Evolutionary conservation across 2,113 vertebrate species (phyloP).

Genomic region (Trochalopteron elliotii): DNA sequence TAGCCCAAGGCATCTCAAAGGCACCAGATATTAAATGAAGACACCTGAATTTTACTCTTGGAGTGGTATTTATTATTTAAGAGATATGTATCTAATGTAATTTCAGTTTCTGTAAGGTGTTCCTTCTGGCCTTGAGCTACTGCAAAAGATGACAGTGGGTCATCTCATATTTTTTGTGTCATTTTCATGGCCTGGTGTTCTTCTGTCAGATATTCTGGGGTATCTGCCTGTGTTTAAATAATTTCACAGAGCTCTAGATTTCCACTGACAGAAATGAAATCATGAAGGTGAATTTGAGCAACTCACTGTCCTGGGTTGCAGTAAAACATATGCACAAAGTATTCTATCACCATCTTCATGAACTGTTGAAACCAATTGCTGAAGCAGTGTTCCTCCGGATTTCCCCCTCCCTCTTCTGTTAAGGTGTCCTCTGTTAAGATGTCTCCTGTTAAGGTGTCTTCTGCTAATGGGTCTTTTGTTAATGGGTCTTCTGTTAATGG

Average conservation of each 20-base stretch:
- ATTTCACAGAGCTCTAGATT: not conserved
- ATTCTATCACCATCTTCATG: no score
- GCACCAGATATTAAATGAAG: not conserved
- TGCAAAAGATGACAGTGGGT: not conserved
- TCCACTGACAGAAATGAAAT: not conserved
- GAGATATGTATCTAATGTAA: not conserved
- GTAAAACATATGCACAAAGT: no score
- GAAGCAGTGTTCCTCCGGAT: no score
- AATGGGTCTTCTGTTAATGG: no score
- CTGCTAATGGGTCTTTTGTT: no score
- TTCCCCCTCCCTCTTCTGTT: no score
- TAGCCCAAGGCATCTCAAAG: not conserved
- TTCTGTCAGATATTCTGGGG: not conserved
- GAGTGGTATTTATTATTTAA: not conserved
- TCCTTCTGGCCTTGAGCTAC: not conserved
- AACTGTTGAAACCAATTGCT: no score
- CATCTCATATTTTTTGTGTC: not conserved
- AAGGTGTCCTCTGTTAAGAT: no score
- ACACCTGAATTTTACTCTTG: not conserved
- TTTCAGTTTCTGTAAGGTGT: not conserved
- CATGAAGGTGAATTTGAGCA: not conserved
- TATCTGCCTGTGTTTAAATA: not conserved
- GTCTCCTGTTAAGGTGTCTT: no score
- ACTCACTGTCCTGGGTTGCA: no score
- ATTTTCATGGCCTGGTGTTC: not conserved